Evolutionary conservation across 2,113 vertebrate genomes (phyloP), one percentile per base, ranked within the genome.

Genomic region (Callipepla squamata): DNA sequence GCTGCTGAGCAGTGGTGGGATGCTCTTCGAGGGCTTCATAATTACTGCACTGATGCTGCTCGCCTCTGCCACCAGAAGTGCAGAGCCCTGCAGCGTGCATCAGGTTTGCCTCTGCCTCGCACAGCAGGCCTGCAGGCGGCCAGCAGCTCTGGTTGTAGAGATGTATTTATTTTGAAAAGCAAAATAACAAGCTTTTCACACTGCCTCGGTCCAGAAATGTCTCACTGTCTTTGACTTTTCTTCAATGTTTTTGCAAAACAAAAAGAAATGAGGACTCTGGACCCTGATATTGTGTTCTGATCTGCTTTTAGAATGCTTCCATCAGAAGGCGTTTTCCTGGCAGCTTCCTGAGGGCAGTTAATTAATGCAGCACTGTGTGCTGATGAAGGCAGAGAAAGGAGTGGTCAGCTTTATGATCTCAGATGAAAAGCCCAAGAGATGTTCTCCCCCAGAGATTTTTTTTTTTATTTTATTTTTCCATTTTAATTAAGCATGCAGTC

Each of bases 1-100:
- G 61, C 9, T n/a, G 44, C 22, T 65, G 18, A 1, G 8, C n/a
- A 3, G 51, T 3, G 47, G 28, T 42, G 20, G 78, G 32, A 34
- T 50, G 18, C n/a, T 48, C 44, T 42, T 58, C 21, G 15, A 23
- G 12, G 74, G 14, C 68, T 21, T 7, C 9, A 7, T 5, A 9
- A 4, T 36, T 13, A 17, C 63, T 2, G 1, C 2, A 2, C 5
- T 8, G 63, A 11, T 1, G 4, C 82, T 17, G 61, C 45, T 38
- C 1, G 7, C 51, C n/a, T n/a, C 5, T 13, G 0, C 62, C 73
- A 11, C 38, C 20, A 2, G 6, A 20, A 13, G 7, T 17, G 4
- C 19, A 6, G 44, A 48, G 55, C 65, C 45, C 28, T 18, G 0
- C 0, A 28, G 4, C 9, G 6, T 1, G 28, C 57, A 1, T 11